Evolutionary conservation across 2,888 invertebrate species (phyloP).

Genomic region (Chymomyza caudatula): DNA sequence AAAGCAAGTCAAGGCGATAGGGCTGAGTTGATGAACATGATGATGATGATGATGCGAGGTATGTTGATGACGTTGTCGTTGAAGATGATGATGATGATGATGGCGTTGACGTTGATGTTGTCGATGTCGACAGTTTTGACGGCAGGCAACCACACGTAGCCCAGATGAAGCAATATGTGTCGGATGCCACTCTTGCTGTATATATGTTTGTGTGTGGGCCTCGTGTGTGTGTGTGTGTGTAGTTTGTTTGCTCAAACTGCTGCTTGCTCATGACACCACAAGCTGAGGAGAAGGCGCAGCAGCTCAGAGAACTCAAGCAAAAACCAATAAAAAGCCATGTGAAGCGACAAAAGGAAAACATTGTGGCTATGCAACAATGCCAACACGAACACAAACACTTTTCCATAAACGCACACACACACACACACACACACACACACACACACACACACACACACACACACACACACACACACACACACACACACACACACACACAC

Average conservation of each 20-base stretch:
- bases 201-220: slow-evolving; percentile 16
- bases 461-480: slow-evolving; percentile 43
- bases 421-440: slow-evolving; percentile 12
- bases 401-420: slow-evolving; percentile 17
- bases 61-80: slow-evolving; percentile 30
- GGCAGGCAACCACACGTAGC: slow-evolving; percentile 35
- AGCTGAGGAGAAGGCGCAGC: background rate
- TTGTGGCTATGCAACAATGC: slow-evolving; percentile 65
- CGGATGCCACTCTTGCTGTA: background rate
- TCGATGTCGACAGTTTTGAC: slow-evolving; percentile 41
- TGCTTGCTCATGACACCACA: slow-evolving; percentile 67
- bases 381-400: slow-evolving; percentile 48
- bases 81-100: slow-evolving; percentile 39
- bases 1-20: background rate
- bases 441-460: slow-evolving; percentile 12
- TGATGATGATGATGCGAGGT: background rate
- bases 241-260: slow-evolving; percentile 68
- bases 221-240: slow-evolving; percentile 46
- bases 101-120: slow-evolving; percentile 26
- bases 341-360: slow-evolving; percentile 65
- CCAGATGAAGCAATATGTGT: slow-evolving; percentile 33
- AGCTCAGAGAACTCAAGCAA: slow-evolving; percentile 16
- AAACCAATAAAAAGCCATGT: slow-evolving; percentile 68
- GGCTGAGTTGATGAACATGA: background rate
- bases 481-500: slow-evolving; percentile 21